Evolutionary conservation across 2,888 invertebrate genomes (phyloP).

Genomic region (Salticus scenicus): DNA sequence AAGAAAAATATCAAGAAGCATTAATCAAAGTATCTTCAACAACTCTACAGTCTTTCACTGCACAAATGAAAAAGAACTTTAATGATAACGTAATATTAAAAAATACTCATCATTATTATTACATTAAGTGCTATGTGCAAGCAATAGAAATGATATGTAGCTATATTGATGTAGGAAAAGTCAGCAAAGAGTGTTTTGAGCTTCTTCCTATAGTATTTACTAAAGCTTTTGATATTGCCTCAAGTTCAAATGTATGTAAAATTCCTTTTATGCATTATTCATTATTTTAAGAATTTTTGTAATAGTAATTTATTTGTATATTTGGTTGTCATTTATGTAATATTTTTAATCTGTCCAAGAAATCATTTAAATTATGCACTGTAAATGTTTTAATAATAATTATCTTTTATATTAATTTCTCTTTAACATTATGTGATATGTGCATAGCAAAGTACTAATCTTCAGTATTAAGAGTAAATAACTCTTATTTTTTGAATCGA

Average conservation of each 20-base stretch:
- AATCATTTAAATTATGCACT: too few relatives aligned
- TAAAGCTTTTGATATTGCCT: background rate
- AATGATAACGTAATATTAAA: background rate
- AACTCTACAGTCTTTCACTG: constrained; percentile 8
- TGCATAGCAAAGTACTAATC: too few relatives aligned
- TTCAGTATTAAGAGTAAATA: too few relatives aligned
- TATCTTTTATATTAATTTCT: too few relatives aligned
- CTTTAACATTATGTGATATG: too few relatives aligned
- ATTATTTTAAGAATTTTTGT: too few relatives aligned
- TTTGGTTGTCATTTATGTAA: too few relatives aligned
- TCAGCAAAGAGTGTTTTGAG: constrained; percentile 11
- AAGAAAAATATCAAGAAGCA: constrained; percentile 11
- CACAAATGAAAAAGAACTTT: constrained; percentile 16
- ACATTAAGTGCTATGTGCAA: constrained; percentile 32
- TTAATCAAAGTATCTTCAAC: background rate
- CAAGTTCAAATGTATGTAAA: constrained; percentile 12
- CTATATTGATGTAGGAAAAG: background rate
- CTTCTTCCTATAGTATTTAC: constrained; percentile 26
- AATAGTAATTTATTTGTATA: too few relatives aligned
- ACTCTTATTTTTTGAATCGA: too few relatives aligned
- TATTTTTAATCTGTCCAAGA: too few relatives aligned
- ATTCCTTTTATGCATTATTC: too few relatives aligned
- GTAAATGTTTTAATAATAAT: too few relatives aligned
- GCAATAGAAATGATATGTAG: constrained; percentile 25
- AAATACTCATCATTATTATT: background rate